These are phyloP conservation scores for Dipodomys merriami DNA, from an alignment of 2,113 vertebrate species.

Conservation along the genomic window DNA sequence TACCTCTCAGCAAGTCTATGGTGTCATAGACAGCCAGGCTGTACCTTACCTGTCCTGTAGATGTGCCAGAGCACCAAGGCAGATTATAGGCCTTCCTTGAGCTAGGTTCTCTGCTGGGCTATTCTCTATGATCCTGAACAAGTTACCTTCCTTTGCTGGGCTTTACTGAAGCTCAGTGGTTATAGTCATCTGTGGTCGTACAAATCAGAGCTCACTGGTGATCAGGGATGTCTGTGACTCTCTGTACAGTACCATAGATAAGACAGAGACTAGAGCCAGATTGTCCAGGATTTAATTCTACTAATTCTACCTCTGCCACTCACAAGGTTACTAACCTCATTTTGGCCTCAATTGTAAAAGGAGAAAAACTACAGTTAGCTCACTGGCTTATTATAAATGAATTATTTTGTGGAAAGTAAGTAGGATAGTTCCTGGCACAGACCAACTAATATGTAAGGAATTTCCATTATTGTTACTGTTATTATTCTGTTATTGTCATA, in stretches of 20 bases:
- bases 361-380: background rate
- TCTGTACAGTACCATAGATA: background rate
- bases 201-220: background rate
- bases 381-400: background rate
- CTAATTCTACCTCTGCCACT: background rate
- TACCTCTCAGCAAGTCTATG: background rate
- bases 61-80: background rate
- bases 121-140: background rate
- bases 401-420: background rate
- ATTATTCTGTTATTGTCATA: background rate
- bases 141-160: background rate
- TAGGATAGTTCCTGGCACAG: constrained; percentile 9
- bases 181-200: background rate
- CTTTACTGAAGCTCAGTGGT: background rate
- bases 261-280: background rate
- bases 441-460: background rate
- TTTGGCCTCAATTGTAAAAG: constrained; percentile 32
- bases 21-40: background rate
- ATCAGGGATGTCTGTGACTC: background rate
- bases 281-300: background rate
- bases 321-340: background rate
- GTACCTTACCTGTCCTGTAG: background rate
- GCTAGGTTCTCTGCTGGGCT: background rate
- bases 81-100: background rate
- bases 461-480: background rate